Evolutionary conservation across 2,888 invertebrate genomes (phyloP), one percentile per base, ranked within the genome.

Genomic region (Eilema depressum): DNA sequence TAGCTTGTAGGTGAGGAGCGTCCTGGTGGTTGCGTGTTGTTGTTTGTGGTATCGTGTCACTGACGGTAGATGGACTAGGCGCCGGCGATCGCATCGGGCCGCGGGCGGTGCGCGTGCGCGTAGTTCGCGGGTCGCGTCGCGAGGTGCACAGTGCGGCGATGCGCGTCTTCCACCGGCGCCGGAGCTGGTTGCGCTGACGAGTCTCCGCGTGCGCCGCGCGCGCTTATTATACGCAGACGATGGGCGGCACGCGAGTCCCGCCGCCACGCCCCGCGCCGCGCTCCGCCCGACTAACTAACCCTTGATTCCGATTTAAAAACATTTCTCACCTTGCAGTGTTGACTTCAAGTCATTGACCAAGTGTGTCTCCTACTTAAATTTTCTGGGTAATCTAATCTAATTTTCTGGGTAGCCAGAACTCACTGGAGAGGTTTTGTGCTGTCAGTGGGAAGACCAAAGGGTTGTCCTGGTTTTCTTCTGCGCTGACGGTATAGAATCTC

Each of bases 171-270:
- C 83, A 81, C 83, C 85, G 86, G 88, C 89, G 87, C 86, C 84
- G 86, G 82, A 84, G 85, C 84, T 84, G 85, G 85, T 74, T 82
- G 84, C 85, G 83, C 82, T 85, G 76, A 75, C 83, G 76, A 72
- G 76, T 78, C 79, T 78, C 74, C 83, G 86, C 85, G 86, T 81
- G 87, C 88, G 86, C 76, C 73, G 85, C 87, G 80, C 86, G 82
- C 88, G 89, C 89, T 91, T 93, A 91, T 91, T 85, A 86, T 86
- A 86, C 75, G 66, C 72, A 66, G 62, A 69, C 70, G 86, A 87
- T 89, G 92, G 92, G 93, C 91, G 94, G 92, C 90, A 91, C 90
- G 84, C 85, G 86, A 86, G 89, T 88, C 84, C 74, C 80, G 86
- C 85, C 80, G 86, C 79, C 91, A 90, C 92, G 91, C 92, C 91